Base-by-base conservation (phyloP, 2,888 invertebrate species). In the Physocephala rufipes region DNA sequence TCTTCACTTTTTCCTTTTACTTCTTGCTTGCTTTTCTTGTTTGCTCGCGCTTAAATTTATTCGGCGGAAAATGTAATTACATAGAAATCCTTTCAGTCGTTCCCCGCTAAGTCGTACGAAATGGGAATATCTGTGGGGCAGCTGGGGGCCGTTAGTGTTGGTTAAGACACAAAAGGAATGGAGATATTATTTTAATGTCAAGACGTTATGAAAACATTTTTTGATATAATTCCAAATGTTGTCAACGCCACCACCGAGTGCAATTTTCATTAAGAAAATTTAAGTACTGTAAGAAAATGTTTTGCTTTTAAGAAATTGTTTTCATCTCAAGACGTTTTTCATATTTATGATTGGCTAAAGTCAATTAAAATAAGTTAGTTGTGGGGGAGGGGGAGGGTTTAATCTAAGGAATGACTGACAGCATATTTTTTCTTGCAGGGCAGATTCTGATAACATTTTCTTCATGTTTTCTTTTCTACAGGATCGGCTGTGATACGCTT, bases 161-260 rank as follows among this genome's bases (percentile, higher is more conserved):
- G 43, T 30, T 43, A n/a, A n/a, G n/a, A n/a, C n/a, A n/a, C n/a
- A n/a, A n/a, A n/a, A n/a, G n/a, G 36, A 36, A 9, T 7, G 62
- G 51, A 30, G 24, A 51, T 51, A 47, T 65, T 65, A 65, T 51
- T 51, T 65, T 65, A 51, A 65, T 65, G 65, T 28, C 65, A 49
- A 51, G 28, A 65, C 28, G 28, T 49, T 58, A 58, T 26, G 58
- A 24, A 58, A 65, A 51, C 51, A 47, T 65, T 65, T 65, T n/a
- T n/a, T 65, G n/a, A 28, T 30, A 51, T 12, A 30, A 30, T 47
- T 65, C 19, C 49, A 49, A 65, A 65, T 30, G 19, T 65, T 65
- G 28, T 65, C 65, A 36, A 26, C 58, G 24, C 58, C 12, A 36
- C 58, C 58, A 26, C 58, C 12, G 28, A 58, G 28, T 58, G 58